Evolutionary conservation across 53 echinoderm and acorn worm species (phyloP).

Genomic region (Antedon mediterranea): DNA sequence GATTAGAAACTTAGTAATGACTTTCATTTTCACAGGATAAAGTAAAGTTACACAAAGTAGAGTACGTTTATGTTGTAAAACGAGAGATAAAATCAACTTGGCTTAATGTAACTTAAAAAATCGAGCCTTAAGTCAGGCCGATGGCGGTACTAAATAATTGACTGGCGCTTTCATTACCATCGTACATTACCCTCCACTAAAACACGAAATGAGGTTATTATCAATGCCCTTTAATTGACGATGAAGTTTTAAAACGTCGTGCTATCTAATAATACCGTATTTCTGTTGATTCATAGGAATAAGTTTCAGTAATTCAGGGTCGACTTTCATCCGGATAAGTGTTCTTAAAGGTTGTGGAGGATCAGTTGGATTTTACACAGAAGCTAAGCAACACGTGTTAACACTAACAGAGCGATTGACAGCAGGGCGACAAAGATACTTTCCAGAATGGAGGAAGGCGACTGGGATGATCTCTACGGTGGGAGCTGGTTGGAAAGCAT

Average conservation of each 20-base stretch:
- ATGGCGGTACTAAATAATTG: not conserved
- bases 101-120: not conserved
- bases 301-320: not conserved
- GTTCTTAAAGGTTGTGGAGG: not conserved
- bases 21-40: too few relatives aligned
- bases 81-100: not conserved
- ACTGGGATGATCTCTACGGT: not conserved
- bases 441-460: not conserved
- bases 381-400: not conserved
- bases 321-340: not conserved
- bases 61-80: too few relatives aligned
- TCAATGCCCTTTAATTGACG: not conserved
- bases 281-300: not conserved
- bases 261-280: not conserved
- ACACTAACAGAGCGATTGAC: too few relatives aligned
- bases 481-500: not conserved
- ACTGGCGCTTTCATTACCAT: not conserved
- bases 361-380: not conserved
- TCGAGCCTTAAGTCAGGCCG: not conserved
- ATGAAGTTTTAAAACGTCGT: not conserved
- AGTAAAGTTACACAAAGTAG: too few relatives aligned
- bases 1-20: too few relatives aligned
- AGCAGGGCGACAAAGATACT: too few relatives aligned
- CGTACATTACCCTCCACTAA: not conserved
- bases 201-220: not conserved